Evolutionary conservation across 2,797 vertebrate genomes (phyloP).

Genomic region (Myotis pilosus): DNA sequence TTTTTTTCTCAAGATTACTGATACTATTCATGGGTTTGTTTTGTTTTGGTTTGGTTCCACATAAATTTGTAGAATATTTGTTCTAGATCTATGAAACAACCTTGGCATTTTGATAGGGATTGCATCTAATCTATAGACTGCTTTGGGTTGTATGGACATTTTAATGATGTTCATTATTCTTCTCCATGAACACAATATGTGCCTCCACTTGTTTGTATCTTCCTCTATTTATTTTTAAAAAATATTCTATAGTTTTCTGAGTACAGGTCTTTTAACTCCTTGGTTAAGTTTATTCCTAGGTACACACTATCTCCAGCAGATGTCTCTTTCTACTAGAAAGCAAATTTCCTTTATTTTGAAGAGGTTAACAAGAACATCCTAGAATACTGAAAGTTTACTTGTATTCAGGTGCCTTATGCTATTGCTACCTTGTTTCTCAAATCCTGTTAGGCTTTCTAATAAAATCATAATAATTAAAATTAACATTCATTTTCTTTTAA

Average conservation of each 20-base stretch:
- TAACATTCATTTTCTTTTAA: neutral
- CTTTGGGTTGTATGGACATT: neutral
- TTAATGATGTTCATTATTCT: neutral
- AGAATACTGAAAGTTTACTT: neutral
- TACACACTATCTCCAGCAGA: neutral
- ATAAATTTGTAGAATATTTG: neutral
- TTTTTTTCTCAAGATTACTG: neutral
- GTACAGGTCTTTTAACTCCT: neutral
- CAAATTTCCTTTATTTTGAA: neutral
- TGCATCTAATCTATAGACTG: neutral
- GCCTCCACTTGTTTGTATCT: neutral
- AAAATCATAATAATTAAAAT: neutral
- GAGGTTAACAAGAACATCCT: neutral
- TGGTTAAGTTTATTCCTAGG: neutral
- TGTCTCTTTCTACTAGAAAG: neutral
- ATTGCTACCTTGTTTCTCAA: neutral
- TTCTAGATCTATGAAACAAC: neutral
- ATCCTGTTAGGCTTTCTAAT: neutral
- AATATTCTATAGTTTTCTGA: neutral
- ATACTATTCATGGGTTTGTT: neutral
- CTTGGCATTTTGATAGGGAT: neutral
- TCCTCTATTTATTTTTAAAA: neutral
- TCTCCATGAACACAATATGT: neutral
- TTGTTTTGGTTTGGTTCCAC: neutral
- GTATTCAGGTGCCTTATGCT: neutral